Evolutionary conservation across 2,888 invertebrate genomes (phyloP).

Genomic region (Cosmopolites sordidus): DNA sequence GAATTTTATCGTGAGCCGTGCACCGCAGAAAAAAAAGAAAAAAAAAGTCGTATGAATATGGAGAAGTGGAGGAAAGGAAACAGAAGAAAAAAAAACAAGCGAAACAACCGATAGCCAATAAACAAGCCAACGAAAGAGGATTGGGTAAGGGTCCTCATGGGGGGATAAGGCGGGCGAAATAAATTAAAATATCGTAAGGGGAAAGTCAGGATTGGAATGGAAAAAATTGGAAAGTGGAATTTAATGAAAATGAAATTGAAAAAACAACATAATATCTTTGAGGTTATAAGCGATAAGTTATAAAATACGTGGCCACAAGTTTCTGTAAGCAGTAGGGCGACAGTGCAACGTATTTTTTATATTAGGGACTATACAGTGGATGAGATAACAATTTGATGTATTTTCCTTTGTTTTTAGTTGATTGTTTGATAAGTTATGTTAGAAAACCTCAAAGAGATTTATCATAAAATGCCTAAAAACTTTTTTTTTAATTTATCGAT

Average conservation of each 20-base stretch:
- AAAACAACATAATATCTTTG: too few species aligned
- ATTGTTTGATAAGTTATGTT: too few species aligned
- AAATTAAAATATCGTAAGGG: neutral
- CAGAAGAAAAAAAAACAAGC: neutral
- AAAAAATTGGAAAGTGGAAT: neutral
- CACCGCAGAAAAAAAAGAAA: neutral
- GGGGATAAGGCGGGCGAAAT: neutral
- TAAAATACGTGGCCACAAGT: too few species aligned
- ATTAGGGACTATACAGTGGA: too few species aligned
- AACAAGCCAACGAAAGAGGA: neutral
- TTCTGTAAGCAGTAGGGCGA: too few species aligned
- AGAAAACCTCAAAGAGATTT: too few species aligned
- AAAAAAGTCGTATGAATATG: neutral
- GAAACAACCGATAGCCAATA: neutral
- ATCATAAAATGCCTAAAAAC: too few species aligned
- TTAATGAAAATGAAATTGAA: neutral
- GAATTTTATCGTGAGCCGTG: constrained; percentile 8
- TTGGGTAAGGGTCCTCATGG: neutral
- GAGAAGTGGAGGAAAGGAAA: neutral
- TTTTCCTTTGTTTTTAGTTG: too few species aligned
- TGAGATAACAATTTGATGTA: too few species aligned
- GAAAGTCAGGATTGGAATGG: neutral
- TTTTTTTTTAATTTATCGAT: too few species aligned
- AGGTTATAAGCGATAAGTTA: too few species aligned
- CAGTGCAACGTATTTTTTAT: too few species aligned